Conservation (phyloP, 2,797 vertebrate species). For the Hipposideros larvatus region DNA sequence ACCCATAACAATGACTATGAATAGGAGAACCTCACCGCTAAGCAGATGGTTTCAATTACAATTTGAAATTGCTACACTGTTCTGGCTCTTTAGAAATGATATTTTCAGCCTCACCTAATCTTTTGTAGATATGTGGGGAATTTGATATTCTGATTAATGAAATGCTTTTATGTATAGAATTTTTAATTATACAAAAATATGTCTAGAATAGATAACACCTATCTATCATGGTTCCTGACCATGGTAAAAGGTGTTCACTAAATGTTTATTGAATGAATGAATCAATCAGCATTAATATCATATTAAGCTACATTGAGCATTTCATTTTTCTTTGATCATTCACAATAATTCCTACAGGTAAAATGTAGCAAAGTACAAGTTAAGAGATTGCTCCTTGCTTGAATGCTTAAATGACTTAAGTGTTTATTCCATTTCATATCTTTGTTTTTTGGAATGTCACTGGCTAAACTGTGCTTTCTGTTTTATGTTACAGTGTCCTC, state of each 20-base stretch:
- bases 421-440: neutral
- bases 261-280: neutral
- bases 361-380: neutral
- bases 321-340: slow-evolving; percentile 57
- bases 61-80: neutral
- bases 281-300: neutral
- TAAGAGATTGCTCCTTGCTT: neutral
- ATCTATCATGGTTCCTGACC: neutral
- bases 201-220: neutral
- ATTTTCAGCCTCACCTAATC: neutral
- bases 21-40: neutral
- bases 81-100: neutral
- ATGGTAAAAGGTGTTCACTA: neutral
- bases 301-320: neutral
- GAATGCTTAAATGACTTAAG: neutral
- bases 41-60: neutral
- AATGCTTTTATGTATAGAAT: neutral
- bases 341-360: neutral
- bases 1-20: neutral
- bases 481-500: neutral
- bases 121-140: neutral
- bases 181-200: slow-evolving; percentile 9
- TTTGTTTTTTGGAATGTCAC: neutral
- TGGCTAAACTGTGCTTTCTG: neutral
- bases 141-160: neutral